Base-by-base conservation (phyloP, 2,888 invertebrate species). In the Epirrhoe tristata region DNA sequence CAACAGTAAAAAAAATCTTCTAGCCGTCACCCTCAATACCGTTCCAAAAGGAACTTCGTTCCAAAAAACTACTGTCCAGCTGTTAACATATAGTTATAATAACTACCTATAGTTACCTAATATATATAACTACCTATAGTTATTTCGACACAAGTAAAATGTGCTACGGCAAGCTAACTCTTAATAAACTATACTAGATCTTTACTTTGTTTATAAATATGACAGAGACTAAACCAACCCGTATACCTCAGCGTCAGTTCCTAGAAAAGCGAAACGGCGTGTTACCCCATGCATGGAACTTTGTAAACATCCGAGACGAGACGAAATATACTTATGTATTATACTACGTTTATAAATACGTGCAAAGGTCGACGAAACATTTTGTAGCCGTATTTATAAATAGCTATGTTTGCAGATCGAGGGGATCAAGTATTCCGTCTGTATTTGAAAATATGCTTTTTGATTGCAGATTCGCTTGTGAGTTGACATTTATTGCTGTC, bases 231-330 rank as follows among this genome's bases (percentile, higher is more conserved):
- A 48, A 4, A 57, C n/a, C 48, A 16, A 66, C 61, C 57, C 50
- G 57, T 55, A 66, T 56, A 46, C 65, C 58, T 56, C n/a, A 50
- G 56, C 16, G 43, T 53, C 32, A 59, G 61, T 61, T 67, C 67
- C 36, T 17, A 66, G 66, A 65, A 66, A 64, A 50, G 55, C 57
- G 48, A 31, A 70, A 67, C 58, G 67, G 46, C 53, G 66, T 59
- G 71, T 66, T 59, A 68, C 67, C 68, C 79, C 78, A 77, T 78
- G 78, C 81, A 75, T 80, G 78, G 76, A 79, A 86, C 82, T 85
- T 83, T 76, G 88, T 85, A 90, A 90, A 90, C 87, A 90, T 87
- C 85, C 81, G 81, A 84, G 83, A 79, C 82, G 83, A 75, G 77
- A 72, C 67, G 71, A 69, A 70, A 68, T 68, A 61, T 58, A 59